These are phyloP conservation scores for Marmota monax DNA, from an alignment of 2,113 vertebrate species.

Conservation along the genomic window DNA sequence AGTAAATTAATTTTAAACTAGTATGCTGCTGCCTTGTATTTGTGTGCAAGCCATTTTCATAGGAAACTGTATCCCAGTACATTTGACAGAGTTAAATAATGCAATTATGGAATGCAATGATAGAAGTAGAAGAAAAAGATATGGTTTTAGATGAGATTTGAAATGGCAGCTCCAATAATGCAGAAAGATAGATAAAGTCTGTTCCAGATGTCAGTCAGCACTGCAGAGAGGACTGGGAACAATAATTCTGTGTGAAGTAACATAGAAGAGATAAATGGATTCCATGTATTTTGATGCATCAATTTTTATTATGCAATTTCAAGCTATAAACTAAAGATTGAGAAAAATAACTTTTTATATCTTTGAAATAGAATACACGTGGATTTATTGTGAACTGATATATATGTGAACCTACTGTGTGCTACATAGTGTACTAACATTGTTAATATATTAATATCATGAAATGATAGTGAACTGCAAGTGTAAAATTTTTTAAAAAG, in stretches of 20 bases:
- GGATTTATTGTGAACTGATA: neutral
- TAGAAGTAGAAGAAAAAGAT: conserved; percentile 14
- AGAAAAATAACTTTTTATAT: neutral
- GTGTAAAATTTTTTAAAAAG: neutral
- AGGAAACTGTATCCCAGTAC: neutral
- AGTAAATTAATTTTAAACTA: conserved; percentile 69
- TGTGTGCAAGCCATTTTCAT: conserved; percentile 12
- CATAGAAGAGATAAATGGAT: neutral
- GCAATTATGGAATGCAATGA: conserved; percentile 50
- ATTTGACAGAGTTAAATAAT: conserved; percentile 67
- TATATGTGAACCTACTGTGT: neutral
- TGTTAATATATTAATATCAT: neutral
- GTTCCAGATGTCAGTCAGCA: neutral
- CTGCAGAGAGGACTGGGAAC: neutral
- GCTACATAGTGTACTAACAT: neutral
- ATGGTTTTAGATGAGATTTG: conserved; percentile 67
- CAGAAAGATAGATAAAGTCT: conserved; percentile 37
- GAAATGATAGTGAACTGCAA: neutral
- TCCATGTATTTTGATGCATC: neutral
- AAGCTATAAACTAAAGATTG: neutral
- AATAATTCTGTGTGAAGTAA: neutral
- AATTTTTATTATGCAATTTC: conserved; percentile 52
- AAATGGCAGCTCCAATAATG: conserved; percentile 52
- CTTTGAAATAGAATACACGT: conserved; percentile 15
- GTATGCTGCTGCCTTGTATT: neutral